A percentile compares a stretch with the other conserved stretches of the same genome.
phyloP scores from a whole-genome alignment of 2,888 invertebrate species.

The Globia sparganii region DNA sequence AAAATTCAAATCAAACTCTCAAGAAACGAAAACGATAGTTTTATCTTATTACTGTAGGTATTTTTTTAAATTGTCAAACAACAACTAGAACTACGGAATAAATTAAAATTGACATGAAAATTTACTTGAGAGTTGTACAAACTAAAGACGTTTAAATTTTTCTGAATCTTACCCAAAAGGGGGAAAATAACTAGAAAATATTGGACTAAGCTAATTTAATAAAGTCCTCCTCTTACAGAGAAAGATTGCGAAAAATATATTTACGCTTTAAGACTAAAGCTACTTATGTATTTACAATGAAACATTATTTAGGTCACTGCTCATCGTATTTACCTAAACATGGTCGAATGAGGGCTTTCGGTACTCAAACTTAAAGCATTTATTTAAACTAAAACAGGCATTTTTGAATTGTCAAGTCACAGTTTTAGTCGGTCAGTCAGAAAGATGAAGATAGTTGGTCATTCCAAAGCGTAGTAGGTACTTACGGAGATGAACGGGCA shows the following conservation, averaged over 20 bases:
- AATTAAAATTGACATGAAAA: not conserved
- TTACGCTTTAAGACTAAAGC: slow-evolving; percentile 25
- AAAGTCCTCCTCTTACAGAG: not conserved
- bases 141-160: not conserved
- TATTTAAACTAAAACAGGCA: too few relatives aligned
- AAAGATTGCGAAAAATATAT: slow-evolving; percentile 20
- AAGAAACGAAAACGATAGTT: not conserved
- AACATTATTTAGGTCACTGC: slow-evolving; percentile 34
- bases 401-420: too few relatives aligned
- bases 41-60: too few relatives aligned
- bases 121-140: not conserved
- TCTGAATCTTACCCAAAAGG: not conserved
- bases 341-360: not conserved
- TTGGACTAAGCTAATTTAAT: slow-evolving; percentile 7
- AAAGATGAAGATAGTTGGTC: too few relatives aligned
- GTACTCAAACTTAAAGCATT: not conserved
- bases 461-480: too few relatives aligned
- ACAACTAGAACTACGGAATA: too few relatives aligned
- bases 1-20: not conserved
- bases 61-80: too few relatives aligned
- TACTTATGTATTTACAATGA: slow-evolving; percentile 19
- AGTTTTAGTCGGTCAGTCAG: too few relatives aligned
- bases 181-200: slow-evolving; percentile 1
- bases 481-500: too few relatives aligned
- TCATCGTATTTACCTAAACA: slow-evolving; percentile 6